A percentile compares a stretch with the other conserved stretches of the same genome.
Conservation (phyloP, 1,140 invertebrate genomes). For the Anoplolepis gracilipes region DNA sequence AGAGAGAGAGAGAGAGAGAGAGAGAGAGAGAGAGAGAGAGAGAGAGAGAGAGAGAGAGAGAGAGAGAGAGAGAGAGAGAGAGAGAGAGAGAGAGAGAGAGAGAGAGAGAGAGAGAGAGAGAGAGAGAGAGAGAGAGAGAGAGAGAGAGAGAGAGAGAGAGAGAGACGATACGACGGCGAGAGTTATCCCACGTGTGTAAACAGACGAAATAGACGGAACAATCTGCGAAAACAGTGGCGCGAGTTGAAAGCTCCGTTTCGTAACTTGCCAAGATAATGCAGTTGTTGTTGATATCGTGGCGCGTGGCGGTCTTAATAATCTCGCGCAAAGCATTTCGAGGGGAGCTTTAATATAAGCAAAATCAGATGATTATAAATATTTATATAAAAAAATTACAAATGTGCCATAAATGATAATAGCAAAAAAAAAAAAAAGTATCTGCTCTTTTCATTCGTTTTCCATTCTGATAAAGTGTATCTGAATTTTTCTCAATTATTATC, state of each 20-base stretch:
- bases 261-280: constrained; percentile 43
- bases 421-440: too few relatives aligned
- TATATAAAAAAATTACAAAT: background rate
- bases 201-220: constrained; percentile 55
- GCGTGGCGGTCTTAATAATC: constrained; percentile 42
- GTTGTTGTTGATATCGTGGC: constrained; percentile 34
- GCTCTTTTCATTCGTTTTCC: too few relatives aligned
- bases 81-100: constrained; percentile 16
- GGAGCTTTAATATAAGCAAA: too few relatives aligned
- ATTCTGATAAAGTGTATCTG: background rate
- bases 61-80: constrained; percentile 30
- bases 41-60: background rate
- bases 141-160: constrained; percentile 23
- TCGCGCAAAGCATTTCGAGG: background rate
- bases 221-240: constrained; percentile 43
- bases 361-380: background rate
- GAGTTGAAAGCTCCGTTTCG: constrained; percentile 27
- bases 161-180: background rate
- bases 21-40: constrained; percentile 2
- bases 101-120: constrained; percentile 1
- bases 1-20: constrained; percentile 10
- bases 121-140: background rate
- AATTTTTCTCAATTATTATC: too few relatives aligned
- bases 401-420: too few relatives aligned
- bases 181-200: constrained; percentile 58